A percentile compares a stretch with the other conserved stretches of the same genome.
These are phyloP conservation scores for Agriopis leucophaearia DNA, from an alignment of 2,888 invertebrate genomes.

Conservation along the genomic window DNA sequence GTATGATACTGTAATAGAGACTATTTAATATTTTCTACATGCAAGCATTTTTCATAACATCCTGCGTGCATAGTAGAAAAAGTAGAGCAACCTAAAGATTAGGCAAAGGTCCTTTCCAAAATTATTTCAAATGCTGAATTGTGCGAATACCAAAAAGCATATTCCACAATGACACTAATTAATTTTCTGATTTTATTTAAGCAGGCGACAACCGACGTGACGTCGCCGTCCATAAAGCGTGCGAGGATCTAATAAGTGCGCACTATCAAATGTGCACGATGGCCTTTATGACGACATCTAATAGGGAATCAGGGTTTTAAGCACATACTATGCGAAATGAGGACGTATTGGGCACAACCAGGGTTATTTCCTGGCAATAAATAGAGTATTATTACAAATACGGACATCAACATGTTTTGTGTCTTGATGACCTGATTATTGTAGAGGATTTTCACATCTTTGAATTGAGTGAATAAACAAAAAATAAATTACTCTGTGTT, in stretches of 20 bases:
- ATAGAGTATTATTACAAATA: neutral
- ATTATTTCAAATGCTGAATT: too few species aligned
- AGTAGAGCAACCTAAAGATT: neutral
- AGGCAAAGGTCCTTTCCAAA: too few species aligned
- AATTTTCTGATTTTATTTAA: neutral
- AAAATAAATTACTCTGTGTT: neutral
- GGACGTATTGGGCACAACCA: neutral
- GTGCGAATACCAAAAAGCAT: too few species aligned
- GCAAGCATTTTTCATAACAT: neutral
- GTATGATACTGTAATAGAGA: neutral
- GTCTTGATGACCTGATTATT: neutral
- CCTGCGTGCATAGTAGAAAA: neutral
- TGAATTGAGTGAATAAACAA: neutral
- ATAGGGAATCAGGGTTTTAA: slow-evolving; percentile 6
- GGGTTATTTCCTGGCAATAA: neutral
- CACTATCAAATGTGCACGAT: slow-evolving; percentile 17
- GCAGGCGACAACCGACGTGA: slow-evolving; percentile 4
- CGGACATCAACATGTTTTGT: neutral
- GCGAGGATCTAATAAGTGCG: slow-evolving; percentile 18
- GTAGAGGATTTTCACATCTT: neutral
- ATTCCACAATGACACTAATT: neutral
- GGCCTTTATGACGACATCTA: slow-evolving; percentile 8
- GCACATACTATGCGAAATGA: neutral
- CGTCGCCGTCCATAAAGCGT: slow-evolving; percentile 14
- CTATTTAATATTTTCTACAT: neutral